Evolutionary conservation across 2,888 invertebrate species (phyloP), one percentile per base, ranked within the genome.

Genomic region (Drosophila eohydei): DNA sequence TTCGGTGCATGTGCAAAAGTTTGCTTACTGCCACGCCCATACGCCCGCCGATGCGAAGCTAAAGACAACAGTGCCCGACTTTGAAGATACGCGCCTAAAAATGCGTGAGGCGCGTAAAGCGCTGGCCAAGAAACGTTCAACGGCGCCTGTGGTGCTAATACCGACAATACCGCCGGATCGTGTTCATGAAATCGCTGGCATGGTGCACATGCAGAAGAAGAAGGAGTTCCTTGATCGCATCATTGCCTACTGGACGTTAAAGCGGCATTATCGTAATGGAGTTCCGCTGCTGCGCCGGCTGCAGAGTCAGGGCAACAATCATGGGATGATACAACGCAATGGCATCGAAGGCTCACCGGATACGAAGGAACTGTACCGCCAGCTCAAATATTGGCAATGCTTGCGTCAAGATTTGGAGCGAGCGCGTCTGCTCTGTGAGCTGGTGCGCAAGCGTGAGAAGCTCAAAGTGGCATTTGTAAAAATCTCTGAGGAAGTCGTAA

Each of bases 211-310:
- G 78, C 95, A 96, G 28, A 97, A 97, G 87, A 95, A 97, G 74
- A 96, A 96, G 30, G 96, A 96, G 81, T 96, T 99, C 85, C 96
- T 99, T 86, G 97, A 97, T 91, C 94, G 98, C 4, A 94, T 99
- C 14, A 95, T 99, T 62, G 97, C 98, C 0, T 99, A 99, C 91
- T 99, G 99, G 99, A 99, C 98, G 4, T 93, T 99, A 48, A 99
- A 99, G 92, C 94, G 99, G 2, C 98, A 98, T 91, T 96, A 97
- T 74, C 94, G 99, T 56, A 98, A 99, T 91, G 99, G 99, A 0
- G 99, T 99, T 9, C 99, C 99, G 0, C 94, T 99, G 68, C 93
- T 99, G 68, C 93, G 99, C 48, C 93, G 99, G 7, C 93, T 98
- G 34, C 98, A 98, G 89, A 95, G 95, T 71, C 92, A 93, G 93